Evolutionary conservation across 2,797 vertebrate species (phyloP), one percentile per base, ranked within the genome.

Genomic region (Scomberomorus guttatus): DNA sequence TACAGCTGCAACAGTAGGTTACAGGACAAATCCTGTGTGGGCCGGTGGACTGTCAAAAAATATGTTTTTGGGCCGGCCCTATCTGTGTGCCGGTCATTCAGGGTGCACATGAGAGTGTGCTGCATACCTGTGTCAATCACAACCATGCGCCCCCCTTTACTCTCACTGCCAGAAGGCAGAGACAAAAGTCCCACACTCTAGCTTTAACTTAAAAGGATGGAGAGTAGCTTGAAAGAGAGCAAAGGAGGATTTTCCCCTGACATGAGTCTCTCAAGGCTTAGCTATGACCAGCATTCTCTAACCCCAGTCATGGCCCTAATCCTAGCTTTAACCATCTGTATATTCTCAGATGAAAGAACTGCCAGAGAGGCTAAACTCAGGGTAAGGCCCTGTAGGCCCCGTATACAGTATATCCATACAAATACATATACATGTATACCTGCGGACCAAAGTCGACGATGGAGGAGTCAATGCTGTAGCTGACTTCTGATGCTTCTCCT

Each of bases 401-500:
- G 14, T 14, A 5, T 34, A 34, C 32, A 34, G 32, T 34, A 7
- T 44, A 14, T 2, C 4, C 15, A 34, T 48, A 39, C 11, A 25
- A 22, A 64, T 14, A 56, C 1, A 8, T 50, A 48, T 20, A 20
- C 46, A 20, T 3, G 6, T 25, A 25, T 95, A 99, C 97, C 97
- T 96, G 97, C 54, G 92, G 80, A 32, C 97, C 96, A 0, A 95
- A 96, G 91, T 97, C 70, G 0, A 99, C 91, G 39, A 94, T 76
- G 0, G 78, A 89, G 11, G 46, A 61, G 68, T 96, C 91, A 8
- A 98, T 91, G 10, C 83, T 82, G 70, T 97, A 99, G 44, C n/a
- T 92, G 92, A 97, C 88, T 7, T 91, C 52, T 0, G 97, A 97
- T 10, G 97, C 95, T 75, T 97, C 94, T 75, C 97, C 97, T 1